Percentiles rank a stretch among this genome's conserved stretches.
These are phyloP conservation scores for Chloroceryle aenea DNA, from an alignment of 2,113 vertebrate genomes.

Conservation along the genomic window DNA sequence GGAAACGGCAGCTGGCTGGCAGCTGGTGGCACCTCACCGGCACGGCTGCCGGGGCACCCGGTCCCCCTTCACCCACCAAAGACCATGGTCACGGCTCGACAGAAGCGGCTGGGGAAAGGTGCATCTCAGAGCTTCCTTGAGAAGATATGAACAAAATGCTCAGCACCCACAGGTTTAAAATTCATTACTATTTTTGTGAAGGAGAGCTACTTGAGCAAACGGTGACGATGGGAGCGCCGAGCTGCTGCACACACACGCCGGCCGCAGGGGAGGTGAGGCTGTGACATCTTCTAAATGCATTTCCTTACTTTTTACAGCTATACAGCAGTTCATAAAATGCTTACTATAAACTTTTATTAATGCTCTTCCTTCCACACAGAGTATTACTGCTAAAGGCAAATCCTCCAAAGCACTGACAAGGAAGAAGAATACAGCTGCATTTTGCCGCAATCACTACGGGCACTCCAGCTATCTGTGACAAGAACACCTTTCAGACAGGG, in stretches of 20 bases:
- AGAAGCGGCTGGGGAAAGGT: constrained; percentile 9
- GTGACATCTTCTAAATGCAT: background rate
- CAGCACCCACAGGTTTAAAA: background rate
- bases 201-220: background rate
- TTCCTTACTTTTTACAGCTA: background rate
- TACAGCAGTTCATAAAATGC: background rate
- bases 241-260: background rate
- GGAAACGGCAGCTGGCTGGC: constrained; percentile 84
- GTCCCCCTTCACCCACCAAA: background rate
- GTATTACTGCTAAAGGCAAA: background rate
- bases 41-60: constrained; percentile 56
- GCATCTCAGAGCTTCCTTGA: background rate
- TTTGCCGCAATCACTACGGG: background rate
- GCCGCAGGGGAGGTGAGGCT: background rate
- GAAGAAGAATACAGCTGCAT: background rate
- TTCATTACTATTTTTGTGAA: background rate
- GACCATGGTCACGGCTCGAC: background rate
- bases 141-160: background rate
- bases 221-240: background rate
- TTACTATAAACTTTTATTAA: constrained; percentile 5
- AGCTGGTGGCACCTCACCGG: constrained; percentile 49
- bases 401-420: background rate
- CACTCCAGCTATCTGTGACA: background rate
- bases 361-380: background rate
- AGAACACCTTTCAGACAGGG: background rate